Evolutionary conservation across 2,113 vertebrate species (phyloP).

Genomic region (Climacteris rufus): DNA sequence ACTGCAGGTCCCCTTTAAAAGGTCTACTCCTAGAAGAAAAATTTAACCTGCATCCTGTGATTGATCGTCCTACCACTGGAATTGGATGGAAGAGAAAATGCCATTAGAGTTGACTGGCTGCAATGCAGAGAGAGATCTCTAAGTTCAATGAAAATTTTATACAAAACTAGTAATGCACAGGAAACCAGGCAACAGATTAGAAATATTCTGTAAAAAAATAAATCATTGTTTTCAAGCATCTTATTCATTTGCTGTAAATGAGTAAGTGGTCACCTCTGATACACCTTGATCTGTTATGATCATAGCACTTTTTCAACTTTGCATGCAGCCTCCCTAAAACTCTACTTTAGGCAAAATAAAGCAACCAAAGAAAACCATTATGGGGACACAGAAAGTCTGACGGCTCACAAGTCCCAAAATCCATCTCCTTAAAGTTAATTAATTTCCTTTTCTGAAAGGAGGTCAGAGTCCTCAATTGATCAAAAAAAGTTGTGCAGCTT

Average conservation of each 20-base stretch:
- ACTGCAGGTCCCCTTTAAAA: neutral
- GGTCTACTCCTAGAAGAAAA: neutral
- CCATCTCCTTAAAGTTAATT: neutral
- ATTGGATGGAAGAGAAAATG: neutral
- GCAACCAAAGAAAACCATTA: neutral
- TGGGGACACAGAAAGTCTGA: neutral
- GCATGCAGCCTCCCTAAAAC: neutral
- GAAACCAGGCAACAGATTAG: neutral
- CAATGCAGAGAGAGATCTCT: neutral
- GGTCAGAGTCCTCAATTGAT: neutral
- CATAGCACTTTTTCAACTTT: neutral
- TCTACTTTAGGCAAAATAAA: neutral
- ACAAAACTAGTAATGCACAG: neutral
- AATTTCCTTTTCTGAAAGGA: neutral
- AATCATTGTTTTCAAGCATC: neutral
- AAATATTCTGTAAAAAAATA: neutral
- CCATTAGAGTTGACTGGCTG: neutral
- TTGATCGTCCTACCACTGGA: neutral
- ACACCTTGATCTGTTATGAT: neutral
- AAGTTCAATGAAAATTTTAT: neutral
- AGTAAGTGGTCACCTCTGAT: neutral
- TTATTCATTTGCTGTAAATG: neutral
- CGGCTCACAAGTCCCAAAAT: neutral
- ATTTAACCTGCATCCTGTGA: neutral
- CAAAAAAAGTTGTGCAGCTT: neutral